Conservation (phyloP, 1,140 invertebrate genomes). For the Cydia strobilella region DNA sequence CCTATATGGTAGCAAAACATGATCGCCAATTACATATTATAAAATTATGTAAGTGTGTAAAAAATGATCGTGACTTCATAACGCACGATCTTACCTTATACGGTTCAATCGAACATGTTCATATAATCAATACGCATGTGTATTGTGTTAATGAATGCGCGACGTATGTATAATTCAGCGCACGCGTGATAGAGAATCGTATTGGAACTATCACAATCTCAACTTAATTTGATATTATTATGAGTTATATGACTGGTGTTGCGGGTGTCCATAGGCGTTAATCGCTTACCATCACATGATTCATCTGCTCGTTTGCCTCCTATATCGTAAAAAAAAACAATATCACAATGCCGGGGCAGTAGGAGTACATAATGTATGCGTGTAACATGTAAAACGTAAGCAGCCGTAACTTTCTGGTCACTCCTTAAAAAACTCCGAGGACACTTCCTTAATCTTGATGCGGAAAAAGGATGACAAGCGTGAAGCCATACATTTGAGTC, state of each 20-base stretch:
- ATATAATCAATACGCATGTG: not conserved
- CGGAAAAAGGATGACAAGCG: slow-evolving; percentile 7
- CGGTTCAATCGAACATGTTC: not conserved
- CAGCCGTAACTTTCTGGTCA: slow-evolving; percentile 2
- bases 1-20: no score
- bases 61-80: not conserved
- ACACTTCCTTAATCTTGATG: not conserved
- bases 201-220: no score
- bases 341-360: not conserved
- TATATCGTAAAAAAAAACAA: no score
- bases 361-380: slow-evolving; percentile 4
- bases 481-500: slow-evolving; percentile 7
- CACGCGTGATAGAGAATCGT: not conserved
- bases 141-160: slow-evolving; percentile 2
- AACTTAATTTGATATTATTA: no score
- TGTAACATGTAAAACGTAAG: slow-evolving; percentile 1
- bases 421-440: not conserved
- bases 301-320: no score
- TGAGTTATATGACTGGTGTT: no score
- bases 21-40: not conserved
- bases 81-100: not conserved
- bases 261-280: no score
- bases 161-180: slow-evolving; percentile 19
- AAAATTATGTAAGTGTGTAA: not conserved
- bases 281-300: no score